Conservation (phyloP, 2,797 vertebrate genomes). For the Aldrovandia affinis region DNA sequence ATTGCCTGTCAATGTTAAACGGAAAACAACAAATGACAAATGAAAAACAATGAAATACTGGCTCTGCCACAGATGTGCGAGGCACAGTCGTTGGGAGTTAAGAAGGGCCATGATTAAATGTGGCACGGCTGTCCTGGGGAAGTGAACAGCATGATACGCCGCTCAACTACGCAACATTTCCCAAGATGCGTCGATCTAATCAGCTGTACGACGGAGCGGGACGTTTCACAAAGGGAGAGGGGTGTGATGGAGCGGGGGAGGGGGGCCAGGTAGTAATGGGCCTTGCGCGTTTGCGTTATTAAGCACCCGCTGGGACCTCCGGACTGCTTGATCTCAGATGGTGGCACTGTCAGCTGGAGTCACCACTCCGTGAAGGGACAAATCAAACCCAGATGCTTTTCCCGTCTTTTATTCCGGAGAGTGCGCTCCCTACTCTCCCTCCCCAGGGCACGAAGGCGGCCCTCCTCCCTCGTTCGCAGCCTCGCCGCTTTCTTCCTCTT, state of each 20-base stretch:
- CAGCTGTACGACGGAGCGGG: not conserved
- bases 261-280: not conserved
- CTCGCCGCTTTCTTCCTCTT: not conserved
- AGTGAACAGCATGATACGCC: not conserved
- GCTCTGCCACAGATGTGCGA: too few relatives aligned
- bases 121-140: not conserved
- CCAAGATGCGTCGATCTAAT: not conserved
- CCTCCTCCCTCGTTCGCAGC: not conserved
- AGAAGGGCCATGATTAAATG: not conserved
- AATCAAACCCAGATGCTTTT: constrained; percentile 43
- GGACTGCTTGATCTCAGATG: constrained; percentile 21
- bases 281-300: not conserved
- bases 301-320: constrained; percentile 22
- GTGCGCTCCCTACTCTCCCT: not conserved
- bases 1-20: too few relatives aligned
- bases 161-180: not conserved
- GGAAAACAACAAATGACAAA: too few relatives aligned
- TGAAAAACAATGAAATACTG: too few relatives aligned
- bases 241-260: not conserved
- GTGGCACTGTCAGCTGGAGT: constrained; percentile 38
- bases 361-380: constrained; percentile 37
- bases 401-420: not conserved
- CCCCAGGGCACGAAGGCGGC: not conserved
- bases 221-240: not conserved
- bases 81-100: not conserved